A percentile compares a stretch with the other conserved stretches of the same genome.
Evolutionary conservation across 2,797 vertebrate genomes (phyloP).

Genomic region (Clarias fuscus): DNA sequence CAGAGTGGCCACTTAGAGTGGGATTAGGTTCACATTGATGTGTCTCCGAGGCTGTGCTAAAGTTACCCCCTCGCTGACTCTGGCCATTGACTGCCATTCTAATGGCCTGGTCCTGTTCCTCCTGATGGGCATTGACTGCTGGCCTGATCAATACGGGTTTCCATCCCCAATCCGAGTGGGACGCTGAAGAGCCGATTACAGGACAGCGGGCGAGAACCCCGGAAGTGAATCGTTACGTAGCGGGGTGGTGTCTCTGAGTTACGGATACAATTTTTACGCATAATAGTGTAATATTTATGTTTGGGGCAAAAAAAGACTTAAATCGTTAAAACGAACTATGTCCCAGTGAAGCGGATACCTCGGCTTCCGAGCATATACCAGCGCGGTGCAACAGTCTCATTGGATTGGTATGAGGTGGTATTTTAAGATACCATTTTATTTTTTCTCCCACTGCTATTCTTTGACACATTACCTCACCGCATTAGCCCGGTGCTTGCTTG

Average conservation of each 20-base stretch:
- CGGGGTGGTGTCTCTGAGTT: conserved; percentile 13
- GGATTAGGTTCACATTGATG: conserved; percentile 78
- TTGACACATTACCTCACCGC: conserved; percentile 77
- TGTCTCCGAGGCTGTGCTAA: conserved; percentile 74
- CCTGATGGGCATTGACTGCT: conserved; percentile 81
- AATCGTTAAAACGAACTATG: neutral
- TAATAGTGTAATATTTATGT: neutral
- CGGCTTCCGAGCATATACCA: neutral
- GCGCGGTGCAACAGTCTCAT: neutral
- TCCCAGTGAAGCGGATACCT: neutral
- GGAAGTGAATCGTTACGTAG: conserved; percentile 55
- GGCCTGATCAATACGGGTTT: conserved; percentile 78
- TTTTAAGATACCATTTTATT: conserved; percentile 74
- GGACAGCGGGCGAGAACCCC: conserved; percentile 40
- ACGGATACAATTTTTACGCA: conserved; percentile 1
- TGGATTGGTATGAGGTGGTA: conserved; percentile 57
- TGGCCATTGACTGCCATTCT: conserved; percentile 79
- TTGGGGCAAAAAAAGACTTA: neutral
- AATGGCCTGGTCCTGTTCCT: conserved; percentile 82
- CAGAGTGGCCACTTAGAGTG: conserved; percentile 65
- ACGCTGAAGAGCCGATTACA: conserved; percentile 52
- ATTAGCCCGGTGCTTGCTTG: conserved; percentile 71
- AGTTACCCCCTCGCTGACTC: conserved; percentile 80
- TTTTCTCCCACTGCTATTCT: conserved; percentile 74
- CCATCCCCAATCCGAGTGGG: conserved; percentile 58